Conservation (phyloP, 1,140 invertebrate species). For the Brachionus asplanchnoidis region DNA sequence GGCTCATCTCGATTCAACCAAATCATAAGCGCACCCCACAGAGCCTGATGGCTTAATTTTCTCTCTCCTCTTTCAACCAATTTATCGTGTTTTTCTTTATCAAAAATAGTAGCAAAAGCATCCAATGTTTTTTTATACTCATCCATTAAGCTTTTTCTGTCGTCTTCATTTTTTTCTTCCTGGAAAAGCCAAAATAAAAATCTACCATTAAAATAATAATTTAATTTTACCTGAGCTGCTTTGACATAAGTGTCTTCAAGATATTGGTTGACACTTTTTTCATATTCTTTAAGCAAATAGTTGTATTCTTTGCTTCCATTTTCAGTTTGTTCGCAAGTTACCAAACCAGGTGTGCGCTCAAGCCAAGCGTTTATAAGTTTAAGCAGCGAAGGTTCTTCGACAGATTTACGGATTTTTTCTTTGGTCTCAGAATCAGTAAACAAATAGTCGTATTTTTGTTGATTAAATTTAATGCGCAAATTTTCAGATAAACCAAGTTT, state of each 20-base stretch:
- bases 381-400: conserved; percentile 75
- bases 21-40: conserved; percentile 94
- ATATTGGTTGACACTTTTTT: conserved; percentile 69
- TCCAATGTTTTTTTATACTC: conserved; percentile 72
- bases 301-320: conserved; percentile 34
- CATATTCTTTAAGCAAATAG: conserved; percentile 82
- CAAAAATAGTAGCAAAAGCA: conserved; percentile 82
- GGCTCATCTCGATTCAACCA: conserved; percentile 92
- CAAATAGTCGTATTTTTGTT: conserved; percentile 81
- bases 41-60: conserved; percentile 77
- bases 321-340: conserved; percentile 70
- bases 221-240: conserved; percentile 5
- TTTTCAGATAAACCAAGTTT: conserved; percentile 86
- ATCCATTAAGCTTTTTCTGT: conserved; percentile 63
- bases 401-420: conserved; percentile 68
- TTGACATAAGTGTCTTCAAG: conserved; percentile 56
- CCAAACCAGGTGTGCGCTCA: conserved; percentile 83
- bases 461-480: conserved; percentile 83
- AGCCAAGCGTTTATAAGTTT: conserved; percentile 84
- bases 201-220: neutral
- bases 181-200: conserved; percentile 45
- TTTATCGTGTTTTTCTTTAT: conserved; percentile 72
- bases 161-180: conserved; percentile 63
- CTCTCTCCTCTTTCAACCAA: conserved; percentile 66
- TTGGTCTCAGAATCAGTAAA: conserved; percentile 68